These are phyloP conservation scores for Himalopsyche anomala DNA, from an alignment of 2,888 invertebrate genomes.

Conservation along the genomic window DNA sequence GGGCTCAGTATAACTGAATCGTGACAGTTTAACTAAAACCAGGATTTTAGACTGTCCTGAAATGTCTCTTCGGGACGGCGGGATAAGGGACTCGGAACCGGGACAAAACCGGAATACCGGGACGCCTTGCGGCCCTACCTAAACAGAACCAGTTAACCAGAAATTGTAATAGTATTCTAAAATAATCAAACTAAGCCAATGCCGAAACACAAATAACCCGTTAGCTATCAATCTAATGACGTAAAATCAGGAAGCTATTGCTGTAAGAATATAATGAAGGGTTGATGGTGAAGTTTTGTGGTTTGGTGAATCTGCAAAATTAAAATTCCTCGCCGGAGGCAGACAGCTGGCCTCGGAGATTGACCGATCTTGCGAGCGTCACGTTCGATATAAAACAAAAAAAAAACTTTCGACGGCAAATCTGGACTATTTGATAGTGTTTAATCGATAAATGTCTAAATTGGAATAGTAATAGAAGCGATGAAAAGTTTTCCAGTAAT, in stretches of 20 bases:
- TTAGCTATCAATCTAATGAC: neutral
- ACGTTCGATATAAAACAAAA: neutral
- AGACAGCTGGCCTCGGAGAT: neutral
- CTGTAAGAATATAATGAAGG: neutral
- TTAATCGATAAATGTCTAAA: neutral
- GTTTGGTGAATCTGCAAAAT: neutral
- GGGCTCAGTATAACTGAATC: too few relatives aligned
- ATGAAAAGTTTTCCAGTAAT: too few relatives aligned
- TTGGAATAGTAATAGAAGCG: neutral
- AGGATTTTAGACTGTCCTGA: too few relatives aligned
- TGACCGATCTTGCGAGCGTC: neutral
- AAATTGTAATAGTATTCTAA: too few relatives aligned
- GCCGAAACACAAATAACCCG: neutral
- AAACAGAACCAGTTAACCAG: too few relatives aligned
- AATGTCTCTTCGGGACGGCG: too few relatives aligned
- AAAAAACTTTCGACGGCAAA: neutral
- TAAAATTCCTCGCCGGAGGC: slow-evolving; percentile 18
- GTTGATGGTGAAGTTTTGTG: neutral
- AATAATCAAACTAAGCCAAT: neutral
- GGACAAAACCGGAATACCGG: too few relatives aligned
- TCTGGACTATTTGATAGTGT: neutral
- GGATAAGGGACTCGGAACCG: too few relatives aligned
- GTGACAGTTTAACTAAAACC: too few relatives aligned
- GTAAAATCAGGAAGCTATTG: neutral
- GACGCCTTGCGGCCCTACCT: too few relatives aligned